Conservation (phyloP, 2,113 vertebrate species). For the Leucoraja erinaceus region DNA sequence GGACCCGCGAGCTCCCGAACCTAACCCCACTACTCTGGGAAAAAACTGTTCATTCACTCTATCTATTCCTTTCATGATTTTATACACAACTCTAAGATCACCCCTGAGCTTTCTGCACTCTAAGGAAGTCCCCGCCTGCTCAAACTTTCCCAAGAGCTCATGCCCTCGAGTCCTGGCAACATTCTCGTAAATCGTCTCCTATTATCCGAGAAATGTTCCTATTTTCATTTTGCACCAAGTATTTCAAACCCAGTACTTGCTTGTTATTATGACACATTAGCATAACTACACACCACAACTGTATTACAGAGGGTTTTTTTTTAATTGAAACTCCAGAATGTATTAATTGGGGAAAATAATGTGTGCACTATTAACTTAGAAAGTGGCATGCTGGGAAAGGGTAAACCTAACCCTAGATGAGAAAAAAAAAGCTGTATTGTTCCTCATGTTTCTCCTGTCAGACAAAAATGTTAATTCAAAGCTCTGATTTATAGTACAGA, state of each 20-base stretch:
- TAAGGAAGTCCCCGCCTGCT: no score
- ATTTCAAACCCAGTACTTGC: not conserved
- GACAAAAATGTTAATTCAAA: conserved; percentile 24
- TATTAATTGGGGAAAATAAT: not conserved
- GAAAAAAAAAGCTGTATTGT: not conserved
- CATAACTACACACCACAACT: not conserved
- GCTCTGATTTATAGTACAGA: conserved; percentile 6
- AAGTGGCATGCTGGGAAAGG: not conserved
- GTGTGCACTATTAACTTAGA: not conserved
- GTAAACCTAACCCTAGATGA: not conserved
- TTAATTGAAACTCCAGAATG: not conserved
- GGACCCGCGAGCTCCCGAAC: no score
- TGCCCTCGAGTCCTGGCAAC: no score
- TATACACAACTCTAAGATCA: no score
- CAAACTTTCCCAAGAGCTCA: no score
- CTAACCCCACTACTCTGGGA: no score
- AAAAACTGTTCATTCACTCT: no score
- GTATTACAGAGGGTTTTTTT: not conserved
- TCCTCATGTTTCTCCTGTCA: not conserved
- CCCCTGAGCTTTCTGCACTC: no score
- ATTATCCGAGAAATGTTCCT: not conserved
- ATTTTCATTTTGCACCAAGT: not conserved
- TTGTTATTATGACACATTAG: not conserved
- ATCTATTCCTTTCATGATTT: no score
- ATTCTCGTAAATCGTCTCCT: no score